Percentiles rank a stretch among this genome's conserved stretches.
These are phyloP conservation scores for Penaeus vannamei DNA, from an alignment of 1,140 invertebrate genomes.

Conservation along the genomic window DNA sequence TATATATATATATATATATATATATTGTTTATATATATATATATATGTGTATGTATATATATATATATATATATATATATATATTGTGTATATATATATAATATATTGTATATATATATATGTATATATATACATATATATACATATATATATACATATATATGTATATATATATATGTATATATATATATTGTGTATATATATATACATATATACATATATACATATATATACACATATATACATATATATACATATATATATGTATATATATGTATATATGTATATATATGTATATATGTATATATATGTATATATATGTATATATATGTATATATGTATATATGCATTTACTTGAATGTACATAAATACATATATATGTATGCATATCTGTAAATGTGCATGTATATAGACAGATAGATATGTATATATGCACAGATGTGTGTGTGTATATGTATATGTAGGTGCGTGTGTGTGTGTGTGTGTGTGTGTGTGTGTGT, in stretches of 20 bases:
- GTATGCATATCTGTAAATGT: slow-evolving; percentile 1
- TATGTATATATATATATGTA: not conserved
- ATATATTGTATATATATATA: too few species aligned
- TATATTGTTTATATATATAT: too few species aligned
- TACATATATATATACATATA: slow-evolving; percentile 23
- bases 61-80: slow-evolving; percentile 37
- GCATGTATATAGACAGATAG: not conserved
- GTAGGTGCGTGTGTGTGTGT: not conserved
- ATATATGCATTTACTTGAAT: too few species aligned
- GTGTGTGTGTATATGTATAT: not conserved
- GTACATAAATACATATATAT: slow-evolving; percentile 20
- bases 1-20: slow-evolving; percentile 25
- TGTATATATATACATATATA: slow-evolving; percentile 8
- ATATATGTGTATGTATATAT: slow-evolving; percentile 28
- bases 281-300: too few species aligned
- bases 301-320: too few species aligned
- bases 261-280: not conserved
- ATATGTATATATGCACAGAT: slow-evolving; percentile 1
- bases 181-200: not conserved
- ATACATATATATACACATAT: too few species aligned
- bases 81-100: not conserved
- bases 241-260: too few species aligned
- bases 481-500: not conserved
- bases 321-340: not conserved
- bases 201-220: too few species aligned